phyloP scores from a whole-genome alignment of 2,888 invertebrate species.

The Eilema depressum region DNA sequence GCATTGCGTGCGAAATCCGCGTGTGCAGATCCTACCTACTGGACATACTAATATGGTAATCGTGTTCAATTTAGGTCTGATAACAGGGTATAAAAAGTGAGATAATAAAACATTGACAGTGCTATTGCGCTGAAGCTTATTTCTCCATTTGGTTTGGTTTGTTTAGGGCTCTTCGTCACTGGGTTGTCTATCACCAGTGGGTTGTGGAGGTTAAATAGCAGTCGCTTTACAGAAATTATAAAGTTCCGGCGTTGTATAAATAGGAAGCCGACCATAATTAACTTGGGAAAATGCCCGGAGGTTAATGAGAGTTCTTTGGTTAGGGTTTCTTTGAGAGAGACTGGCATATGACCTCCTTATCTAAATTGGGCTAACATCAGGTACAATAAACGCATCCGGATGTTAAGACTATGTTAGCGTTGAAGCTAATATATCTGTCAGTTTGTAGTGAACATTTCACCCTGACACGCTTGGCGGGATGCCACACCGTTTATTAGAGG shows the following conservation, averaged over 20 bases:
- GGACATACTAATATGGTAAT: slow-evolving; percentile 16
- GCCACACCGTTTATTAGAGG: slow-evolving; percentile 49
- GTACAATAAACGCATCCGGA: not conserved
- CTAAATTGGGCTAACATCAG: not conserved
- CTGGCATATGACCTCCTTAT: not conserved
- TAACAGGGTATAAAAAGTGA: not conserved
- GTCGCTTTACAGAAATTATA: too few species aligned
- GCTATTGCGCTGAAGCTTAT: too few species aligned
- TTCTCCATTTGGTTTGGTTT: too few species aligned
- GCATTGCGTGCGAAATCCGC: slow-evolving; percentile 71
- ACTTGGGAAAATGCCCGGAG: too few species aligned
- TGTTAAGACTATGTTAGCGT: not conserved
- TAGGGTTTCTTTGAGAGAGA: not conserved
- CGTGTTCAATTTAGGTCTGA: not conserved
- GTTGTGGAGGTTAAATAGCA: too few species aligned
- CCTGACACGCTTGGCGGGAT: slow-evolving; percentile 59
- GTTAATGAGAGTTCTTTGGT: too few species aligned
- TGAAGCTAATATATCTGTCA: not conserved
- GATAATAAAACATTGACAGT: not conserved
- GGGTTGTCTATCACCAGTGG: too few species aligned
- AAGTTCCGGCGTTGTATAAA: too few species aligned
- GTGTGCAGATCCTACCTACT: slow-evolving; percentile 59
- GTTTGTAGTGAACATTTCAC: slow-evolving; percentile 22
- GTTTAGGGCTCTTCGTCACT: too few species aligned
- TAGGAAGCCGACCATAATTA: too few species aligned